Percentiles rank a stretch among this genome's conserved stretches.
Conservation (phyloP, 1,140 invertebrate species). For the Drosophila sturtevanti region DNA sequence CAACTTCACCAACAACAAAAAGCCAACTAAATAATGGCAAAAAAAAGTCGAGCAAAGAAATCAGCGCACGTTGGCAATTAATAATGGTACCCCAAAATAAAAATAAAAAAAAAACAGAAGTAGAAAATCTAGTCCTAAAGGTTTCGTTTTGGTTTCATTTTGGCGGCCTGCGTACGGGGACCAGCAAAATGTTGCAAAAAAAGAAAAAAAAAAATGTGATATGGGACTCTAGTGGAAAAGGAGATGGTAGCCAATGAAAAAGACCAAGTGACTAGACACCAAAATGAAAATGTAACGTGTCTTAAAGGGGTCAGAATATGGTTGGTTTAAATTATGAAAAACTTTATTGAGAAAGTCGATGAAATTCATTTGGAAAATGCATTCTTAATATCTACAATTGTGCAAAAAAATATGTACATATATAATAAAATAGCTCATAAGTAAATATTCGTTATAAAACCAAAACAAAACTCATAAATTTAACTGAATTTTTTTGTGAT, state of each 20-base stretch:
- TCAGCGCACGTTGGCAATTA: constrained; percentile 78
- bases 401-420: too few relatives aligned
- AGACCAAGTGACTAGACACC: neutral
- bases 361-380: too few relatives aligned
- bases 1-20: constrained; percentile 21
- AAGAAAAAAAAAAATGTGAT: constrained; percentile 34
- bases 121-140: constrained; percentile 55
- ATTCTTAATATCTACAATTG: too few relatives aligned
- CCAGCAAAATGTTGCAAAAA: constrained; percentile 25
- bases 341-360: neutral
- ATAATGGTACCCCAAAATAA: constrained; percentile 49
- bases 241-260: neutral
- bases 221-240: constrained; percentile 23
- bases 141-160: constrained; percentile 18
- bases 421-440: too few relatives aligned
- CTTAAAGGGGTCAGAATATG: constrained; percentile 12
- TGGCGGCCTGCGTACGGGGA: constrained; percentile 65
- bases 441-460: too few relatives aligned
- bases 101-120: neutral
- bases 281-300: constrained; percentile 46
- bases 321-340: neutral
- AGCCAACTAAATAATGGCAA: constrained; percentile 21
- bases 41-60: constrained; percentile 68
- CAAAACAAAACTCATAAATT: too few relatives aligned
- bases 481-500: too few relatives aligned